Percentiles rank a stretch among this genome's conserved stretches.
Conservation (phyloP, 2,797 vertebrate species). For the Acipenser ruthenus region DNA sequence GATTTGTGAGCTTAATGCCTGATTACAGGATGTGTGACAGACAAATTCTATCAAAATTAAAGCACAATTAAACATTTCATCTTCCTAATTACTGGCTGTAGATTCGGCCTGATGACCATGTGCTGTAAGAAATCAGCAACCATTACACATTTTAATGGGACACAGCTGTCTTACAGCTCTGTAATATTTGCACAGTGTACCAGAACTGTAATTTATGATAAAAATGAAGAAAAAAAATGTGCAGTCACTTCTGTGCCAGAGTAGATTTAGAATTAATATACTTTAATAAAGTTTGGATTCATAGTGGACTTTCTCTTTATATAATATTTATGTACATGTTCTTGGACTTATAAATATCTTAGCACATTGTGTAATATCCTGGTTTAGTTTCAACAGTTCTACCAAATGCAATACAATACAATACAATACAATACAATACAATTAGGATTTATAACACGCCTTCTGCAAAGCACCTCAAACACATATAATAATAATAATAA, state of each 20-base stretch:
- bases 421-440: too few relatives aligned
- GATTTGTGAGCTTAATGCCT: slow-evolving; percentile 95
- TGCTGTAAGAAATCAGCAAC: slow-evolving; percentile 99
- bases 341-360: slow-evolving; percentile 66
- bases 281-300: slow-evolving; percentile 89
- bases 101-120: slow-evolving; percentile 99
- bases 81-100: slow-evolving; percentile 99
- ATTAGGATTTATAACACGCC: too few relatives aligned
- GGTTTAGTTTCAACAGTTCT: too few relatives aligned
- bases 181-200: slow-evolving; percentile 98
- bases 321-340: slow-evolving; percentile 73
- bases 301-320: slow-evolving; percentile 75
- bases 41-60: slow-evolving; percentile 99
- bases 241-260: slow-evolving; percentile 77
- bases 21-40: slow-evolving; percentile 95
- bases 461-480: too few relatives aligned
- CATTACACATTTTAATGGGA: slow-evolving; percentile 99
- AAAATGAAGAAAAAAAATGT: slow-evolving; percentile 86
- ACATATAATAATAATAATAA: too few relatives aligned
- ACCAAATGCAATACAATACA: too few relatives aligned
- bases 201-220: slow-evolving; percentile 99
- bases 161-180: slow-evolving; percentile 99
- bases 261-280: slow-evolving; percentile 92
- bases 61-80: slow-evolving; percentile 99
- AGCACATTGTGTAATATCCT: slow-evolving; percentile 22